Percentiles rank a stretch among this genome's conserved stretches.
Conservation (phyloP, 2,797 vertebrate species). For the Chromis chromis region DNA sequence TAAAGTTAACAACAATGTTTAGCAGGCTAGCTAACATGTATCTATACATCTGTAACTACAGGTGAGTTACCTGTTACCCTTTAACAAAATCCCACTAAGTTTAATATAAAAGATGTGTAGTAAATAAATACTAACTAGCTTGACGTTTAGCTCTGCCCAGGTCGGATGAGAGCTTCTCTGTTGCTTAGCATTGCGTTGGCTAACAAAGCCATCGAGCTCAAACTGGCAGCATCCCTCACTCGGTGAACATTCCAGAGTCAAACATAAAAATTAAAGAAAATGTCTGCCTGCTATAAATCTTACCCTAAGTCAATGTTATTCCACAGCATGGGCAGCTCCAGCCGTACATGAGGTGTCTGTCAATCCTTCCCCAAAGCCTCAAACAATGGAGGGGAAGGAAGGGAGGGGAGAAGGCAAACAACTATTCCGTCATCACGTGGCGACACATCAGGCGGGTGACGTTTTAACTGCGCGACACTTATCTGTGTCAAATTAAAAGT, state of each 20-base stretch:
- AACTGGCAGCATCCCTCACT: neutral
- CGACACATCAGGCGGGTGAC: constrained; percentile 47
- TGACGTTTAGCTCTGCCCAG: neutral
- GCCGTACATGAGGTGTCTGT: constrained; percentile 18
- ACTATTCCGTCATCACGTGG: constrained; percentile 47
- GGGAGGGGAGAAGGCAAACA: neutral
- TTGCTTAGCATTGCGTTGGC: constrained; percentile 14
- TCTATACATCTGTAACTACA: no score
- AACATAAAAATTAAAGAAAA: neutral
- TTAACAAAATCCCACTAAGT: no score
- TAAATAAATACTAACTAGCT: neutral
- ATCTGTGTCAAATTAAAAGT: constrained; percentile 80
- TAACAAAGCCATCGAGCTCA: constrained; percentile 1
- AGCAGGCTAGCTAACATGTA: neutral
- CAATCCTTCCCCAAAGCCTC: constrained; percentile 33
- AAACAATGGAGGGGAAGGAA: constrained; percentile 65
- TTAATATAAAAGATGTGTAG: neutral
- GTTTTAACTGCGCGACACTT: constrained; percentile 41
- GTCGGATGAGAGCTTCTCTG: constrained; percentile 37
- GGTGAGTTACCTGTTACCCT: no score
- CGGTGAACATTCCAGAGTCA: no score
- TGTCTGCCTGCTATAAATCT: neutral
- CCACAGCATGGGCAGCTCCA: constrained; percentile 37
- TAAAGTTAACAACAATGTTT: neutral
- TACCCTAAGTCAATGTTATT: constrained; percentile 61